Percentiles rank a stretch among this genome's conserved stretches.
Conservation (phyloP, 2,113 vertebrate species). For the Paradoxurus hermaphroditus region DNA sequence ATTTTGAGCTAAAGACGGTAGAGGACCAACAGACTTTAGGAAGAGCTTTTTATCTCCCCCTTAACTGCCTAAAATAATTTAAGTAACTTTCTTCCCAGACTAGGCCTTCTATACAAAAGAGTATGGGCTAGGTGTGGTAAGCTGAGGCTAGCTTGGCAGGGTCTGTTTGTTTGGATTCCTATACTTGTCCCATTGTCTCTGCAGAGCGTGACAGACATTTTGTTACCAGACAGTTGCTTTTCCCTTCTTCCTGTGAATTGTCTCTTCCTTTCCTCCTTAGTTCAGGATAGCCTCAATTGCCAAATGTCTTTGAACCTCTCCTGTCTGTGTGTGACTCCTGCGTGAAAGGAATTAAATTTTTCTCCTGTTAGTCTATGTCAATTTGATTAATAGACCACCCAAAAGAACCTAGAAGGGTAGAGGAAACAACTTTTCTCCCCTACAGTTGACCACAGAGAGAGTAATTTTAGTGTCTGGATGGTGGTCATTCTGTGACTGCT, state of each 20-base stretch:
- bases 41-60: background rate
- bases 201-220: background rate
- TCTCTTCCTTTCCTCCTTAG: background rate
- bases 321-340: background rate
- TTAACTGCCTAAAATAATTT: background rate
- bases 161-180: background rate
- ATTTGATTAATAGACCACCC: background rate
- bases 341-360: background rate
- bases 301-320: background rate
- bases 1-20: background rate
- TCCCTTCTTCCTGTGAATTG: background rate
- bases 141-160: background rate
- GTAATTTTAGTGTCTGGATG: background rate
- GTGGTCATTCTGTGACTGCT: background rate
- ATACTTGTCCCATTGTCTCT: background rate
- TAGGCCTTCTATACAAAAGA: background rate
- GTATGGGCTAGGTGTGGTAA: background rate
- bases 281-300: background rate
- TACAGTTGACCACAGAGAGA: background rate
- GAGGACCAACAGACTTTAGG: background rate
- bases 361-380: background rate
- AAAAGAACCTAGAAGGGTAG: background rate
- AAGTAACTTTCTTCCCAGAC: background rate
- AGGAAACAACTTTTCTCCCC: background rate
- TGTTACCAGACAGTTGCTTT: background rate